Evolutionary conservation across 2,888 invertebrate species (phyloP), one percentile per base, ranked within the genome.

Genomic region (Hermodice carunculata): DNA sequence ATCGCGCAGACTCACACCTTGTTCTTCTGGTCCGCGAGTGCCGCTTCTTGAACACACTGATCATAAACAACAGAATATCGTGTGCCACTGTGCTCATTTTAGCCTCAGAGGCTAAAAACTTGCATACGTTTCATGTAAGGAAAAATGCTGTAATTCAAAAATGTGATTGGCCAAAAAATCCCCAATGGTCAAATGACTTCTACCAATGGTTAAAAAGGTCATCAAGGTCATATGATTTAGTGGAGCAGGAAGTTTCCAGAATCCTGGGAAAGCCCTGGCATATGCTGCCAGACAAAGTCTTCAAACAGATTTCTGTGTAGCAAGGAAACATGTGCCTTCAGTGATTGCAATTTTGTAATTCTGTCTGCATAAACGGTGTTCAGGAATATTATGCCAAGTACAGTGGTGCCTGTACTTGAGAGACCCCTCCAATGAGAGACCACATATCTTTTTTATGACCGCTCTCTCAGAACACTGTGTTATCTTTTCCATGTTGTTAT

Each of bases 71-170:
- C 81, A 89, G 91, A 76, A 89, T 94, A 63, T 94, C 94, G 3
- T 93, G 93, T 1, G 89, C 92, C 0, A 94, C 93, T 0, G 88
- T 93, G 19, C 85, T 94, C 44, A 87, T 94, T 17, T 87, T 94
- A 46, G 92, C 91, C 0, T 88, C 88, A 51, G 89, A 90, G 1
- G 91, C 90, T 0, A 89, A 89, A 76, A 89, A 90, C 71, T 85
- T 94, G 60, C 88, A 88, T 24, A 87, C 88, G 59, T 86, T 93
- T 1, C 87, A 90, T 71, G 89, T 94, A 0, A 87, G 94, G 46
- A 88, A 90, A 53, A 92, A 93, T 78, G 93, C 91, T 0, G 89
- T 93, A 11, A 88, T 94, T 88, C 91, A 82, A 66, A 78, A 82
- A 67, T 81, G 81, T 77, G 89, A 89, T 67, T 93, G 93, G 93